Evolutionary conservation across 1,140 invertebrate species (phyloP), one percentile per base, ranked within the genome.

Genomic region (Diuraphis noxia): DNA sequence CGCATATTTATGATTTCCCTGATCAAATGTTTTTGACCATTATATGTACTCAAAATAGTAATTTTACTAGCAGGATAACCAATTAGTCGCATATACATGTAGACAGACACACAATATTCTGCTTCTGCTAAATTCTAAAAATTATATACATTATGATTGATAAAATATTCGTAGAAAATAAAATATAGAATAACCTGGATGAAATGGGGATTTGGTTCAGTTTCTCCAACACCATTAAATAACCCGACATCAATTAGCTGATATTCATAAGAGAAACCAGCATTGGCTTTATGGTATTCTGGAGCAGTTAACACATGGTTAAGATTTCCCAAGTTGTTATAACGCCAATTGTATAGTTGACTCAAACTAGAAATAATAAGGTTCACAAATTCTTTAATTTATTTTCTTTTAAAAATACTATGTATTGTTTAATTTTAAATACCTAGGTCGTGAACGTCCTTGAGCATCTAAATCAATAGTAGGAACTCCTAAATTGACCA

Each of bases 11-110:
- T 97, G 19, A 99, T 98, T 94, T 99, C 99, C 43, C 98, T 94
- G 49, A 99, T 98, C 36, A 99, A 95, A 94, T 99, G 98, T 94
- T 99, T 99, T 94, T 99, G 99, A 19, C 99, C 99, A 94, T 99
- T 99, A 94, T 99, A 99, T 0, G 99, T 99, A 0, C 99, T 99
- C n/a, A 99, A 94, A 93, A 99, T 99, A 30, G 99, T 99, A 92
- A 99, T 99, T 94, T 98, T 98, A 90, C 98, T 96, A 0, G 98
- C 98, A 0, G 99, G 98, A 95, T 99, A 99, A 0, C 99, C 99
- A 43, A 99, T 94, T 8, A 99, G 94, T 91, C 99, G 94, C 99
- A 99, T 99, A 93, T 98, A 99, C 98, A 99, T 99, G 93, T 98
- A 99, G 1, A 98, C 96, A 0, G 98, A 98, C 0, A 99, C 98